phyloP scores from a whole-genome alignment of 2,797 vertebrate species.

The Periophthalmus magnuspinnatus region DNA sequence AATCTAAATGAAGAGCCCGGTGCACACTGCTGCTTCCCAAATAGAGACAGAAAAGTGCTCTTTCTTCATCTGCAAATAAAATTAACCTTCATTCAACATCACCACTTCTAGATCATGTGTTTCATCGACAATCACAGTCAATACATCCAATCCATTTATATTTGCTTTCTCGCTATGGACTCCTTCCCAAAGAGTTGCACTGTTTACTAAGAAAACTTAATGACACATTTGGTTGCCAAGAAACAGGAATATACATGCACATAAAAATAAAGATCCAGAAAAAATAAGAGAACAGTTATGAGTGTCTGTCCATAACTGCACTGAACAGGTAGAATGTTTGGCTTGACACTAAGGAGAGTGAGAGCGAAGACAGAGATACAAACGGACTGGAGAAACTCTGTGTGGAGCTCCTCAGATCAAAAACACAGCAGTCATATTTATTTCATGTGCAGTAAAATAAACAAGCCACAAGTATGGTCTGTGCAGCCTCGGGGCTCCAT shows the following conservation, averaged over 20 bases:
- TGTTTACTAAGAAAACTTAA: not conserved
- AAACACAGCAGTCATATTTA: conserved; percentile 7
- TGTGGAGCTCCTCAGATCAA: conserved; percentile 1
- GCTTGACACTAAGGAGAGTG: not conserved
- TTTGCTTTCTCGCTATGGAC: too few species aligned
- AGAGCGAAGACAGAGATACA: not conserved
- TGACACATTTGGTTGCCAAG: too few species aligned
- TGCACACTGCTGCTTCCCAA: conserved; percentile 23
- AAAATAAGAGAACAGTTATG: not conserved
- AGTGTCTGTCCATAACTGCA: not conserved
- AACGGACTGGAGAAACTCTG: not conserved
- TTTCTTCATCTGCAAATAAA: not conserved
- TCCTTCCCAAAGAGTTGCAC: too few species aligned
- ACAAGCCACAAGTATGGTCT: not conserved
- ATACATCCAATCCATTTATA: too few species aligned
- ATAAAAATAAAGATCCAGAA: not conserved
- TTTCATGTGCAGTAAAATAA: conserved; percentile 9
- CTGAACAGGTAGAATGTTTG: not conserved
- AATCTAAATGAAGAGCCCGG: conserved; percentile 18
- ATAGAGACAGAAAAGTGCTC: not conserved
- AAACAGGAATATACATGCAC: not conserved
- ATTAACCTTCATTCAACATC: not conserved
- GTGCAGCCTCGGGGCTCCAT: not conserved
- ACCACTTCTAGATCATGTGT: too few species aligned
- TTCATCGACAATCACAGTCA: too few species aligned